Evolutionary conservation across 2,888 invertebrate species (phyloP).

Genomic region (Emmelina monodactyla): DNA sequence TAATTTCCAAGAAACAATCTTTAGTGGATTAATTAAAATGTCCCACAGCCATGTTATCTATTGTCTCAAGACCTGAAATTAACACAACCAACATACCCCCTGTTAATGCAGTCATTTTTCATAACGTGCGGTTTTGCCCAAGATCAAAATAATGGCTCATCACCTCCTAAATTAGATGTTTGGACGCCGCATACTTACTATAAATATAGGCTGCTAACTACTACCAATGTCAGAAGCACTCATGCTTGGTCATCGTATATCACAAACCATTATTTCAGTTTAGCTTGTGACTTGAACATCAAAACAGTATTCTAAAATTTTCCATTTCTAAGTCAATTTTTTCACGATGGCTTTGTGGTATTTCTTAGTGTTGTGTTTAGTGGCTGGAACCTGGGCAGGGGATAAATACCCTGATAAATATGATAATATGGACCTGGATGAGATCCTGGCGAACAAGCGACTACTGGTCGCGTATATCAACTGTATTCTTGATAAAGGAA

Average conservation of each 20-base stretch:
- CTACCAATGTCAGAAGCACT: too few species aligned
- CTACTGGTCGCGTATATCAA: slow-evolving; percentile 71
- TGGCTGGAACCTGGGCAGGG: slow-evolving; percentile 22
- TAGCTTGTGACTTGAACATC: neutral
- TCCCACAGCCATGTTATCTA: too few species aligned
- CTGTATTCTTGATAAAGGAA: slow-evolving; percentile 69
- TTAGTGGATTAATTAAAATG: too few species aligned
- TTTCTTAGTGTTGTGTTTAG: slow-evolving; percentile 23
- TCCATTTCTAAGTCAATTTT: neutral
- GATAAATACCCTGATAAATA: slow-evolving; percentile 70
- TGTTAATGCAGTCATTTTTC: too few species aligned
- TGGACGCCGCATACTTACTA: slow-evolving; percentile 28
- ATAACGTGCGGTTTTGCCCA: too few species aligned
- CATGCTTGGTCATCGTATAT: too few species aligned
- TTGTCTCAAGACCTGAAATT: too few species aligned
- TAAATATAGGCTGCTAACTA: slow-evolving; percentile 45
- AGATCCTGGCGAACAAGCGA: slow-evolving; percentile 70
- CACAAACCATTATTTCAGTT: too few species aligned
- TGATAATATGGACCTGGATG: slow-evolving; percentile 73
- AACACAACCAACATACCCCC: too few species aligned
- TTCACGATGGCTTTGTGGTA: slow-evolving; percentile 28
- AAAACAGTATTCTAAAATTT: neutral
- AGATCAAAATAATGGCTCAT: too few species aligned
- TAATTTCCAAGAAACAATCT: too few species aligned
- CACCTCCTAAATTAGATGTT: slow-evolving; percentile 56